Conservation (phyloP, 1,140 invertebrate genomes). For the Aporrectodea caliginosa region DNA sequence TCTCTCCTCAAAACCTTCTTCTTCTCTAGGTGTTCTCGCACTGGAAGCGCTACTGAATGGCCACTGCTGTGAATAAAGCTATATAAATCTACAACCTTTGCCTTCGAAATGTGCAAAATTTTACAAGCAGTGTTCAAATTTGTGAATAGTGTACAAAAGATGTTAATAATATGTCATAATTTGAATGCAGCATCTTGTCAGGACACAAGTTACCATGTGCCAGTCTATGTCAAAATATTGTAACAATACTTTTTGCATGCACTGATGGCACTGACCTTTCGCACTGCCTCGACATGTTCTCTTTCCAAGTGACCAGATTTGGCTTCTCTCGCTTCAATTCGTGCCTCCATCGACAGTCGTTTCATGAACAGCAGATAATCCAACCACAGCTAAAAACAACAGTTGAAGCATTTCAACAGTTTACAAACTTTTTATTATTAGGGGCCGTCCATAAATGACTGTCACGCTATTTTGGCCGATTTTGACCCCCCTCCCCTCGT, state of each 20-base stretch:
- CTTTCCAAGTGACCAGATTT: background rate
- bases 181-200: background rate
- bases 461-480: background rate
- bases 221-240: background rate
- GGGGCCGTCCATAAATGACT: too few relatives aligned
- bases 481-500: background rate
- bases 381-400: background rate
- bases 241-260: background rate
- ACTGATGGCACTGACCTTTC: background rate
- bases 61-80: too few relatives aligned
- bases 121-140: background rate
- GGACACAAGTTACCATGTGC: background rate
- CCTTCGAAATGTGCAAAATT: background rate
- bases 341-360: background rate
- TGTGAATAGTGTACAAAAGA: background rate
- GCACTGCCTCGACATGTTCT: background rate
- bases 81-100: background rate
- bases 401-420: background rate
- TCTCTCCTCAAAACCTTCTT: too few relatives aligned
- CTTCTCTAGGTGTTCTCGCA: too few relatives aligned
- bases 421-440: background rate
- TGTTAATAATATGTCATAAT: background rate
- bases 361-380: background rate
- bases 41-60: too few relatives aligned
- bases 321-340: background rate